Evolutionary conservation across 2,797 vertebrate genomes (phyloP).

Genomic region (Fistularia tabacaria): DNA sequence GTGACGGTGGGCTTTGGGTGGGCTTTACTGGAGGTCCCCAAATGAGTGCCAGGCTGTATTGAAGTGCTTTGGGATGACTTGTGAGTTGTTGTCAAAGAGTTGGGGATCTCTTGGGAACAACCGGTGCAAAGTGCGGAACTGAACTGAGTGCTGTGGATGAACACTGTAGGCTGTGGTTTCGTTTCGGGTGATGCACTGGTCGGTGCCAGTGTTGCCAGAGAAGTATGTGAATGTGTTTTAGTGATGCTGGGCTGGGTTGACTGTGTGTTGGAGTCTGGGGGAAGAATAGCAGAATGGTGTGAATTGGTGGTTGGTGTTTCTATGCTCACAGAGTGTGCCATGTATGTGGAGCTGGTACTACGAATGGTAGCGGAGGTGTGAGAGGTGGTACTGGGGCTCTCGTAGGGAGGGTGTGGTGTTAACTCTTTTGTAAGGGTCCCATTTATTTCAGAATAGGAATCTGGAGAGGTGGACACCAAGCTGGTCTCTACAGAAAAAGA

Average conservation of each 20-base stretch:
- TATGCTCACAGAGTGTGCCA: not conserved
- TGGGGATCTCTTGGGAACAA: not conserved
- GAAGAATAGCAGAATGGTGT: accelerated
- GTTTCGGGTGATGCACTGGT: not conserved
- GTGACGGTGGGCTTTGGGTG: not conserved
- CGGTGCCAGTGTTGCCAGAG: not conserved
- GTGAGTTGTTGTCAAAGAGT: not conserved
- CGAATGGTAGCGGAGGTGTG: not conserved
- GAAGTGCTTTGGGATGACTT: conserved; percentile 1
- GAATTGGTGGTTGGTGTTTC: not conserved
- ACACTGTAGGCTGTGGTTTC: not conserved
- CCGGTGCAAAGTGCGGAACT: conserved; percentile 4
- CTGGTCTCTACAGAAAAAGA: conserved; percentile 17
- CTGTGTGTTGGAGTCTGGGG: not conserved
- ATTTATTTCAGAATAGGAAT: not conserved
- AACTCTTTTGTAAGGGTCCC: not conserved
- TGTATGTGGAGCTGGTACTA: not conserved
- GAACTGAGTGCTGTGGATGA: not conserved
- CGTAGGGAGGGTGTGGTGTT: not conserved
- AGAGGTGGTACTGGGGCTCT: not conserved
- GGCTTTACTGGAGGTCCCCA: not conserved
- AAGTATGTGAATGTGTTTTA: not conserved
- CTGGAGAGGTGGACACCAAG: accelerated
- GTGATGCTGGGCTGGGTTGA: not conserved
- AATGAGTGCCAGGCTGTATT: not conserved